Evolutionary conservation across 92 coral and sea anemone species (phyloP), one percentile per base, ranked within the genome.

Genomic region (Actinostola sp.): DNA sequence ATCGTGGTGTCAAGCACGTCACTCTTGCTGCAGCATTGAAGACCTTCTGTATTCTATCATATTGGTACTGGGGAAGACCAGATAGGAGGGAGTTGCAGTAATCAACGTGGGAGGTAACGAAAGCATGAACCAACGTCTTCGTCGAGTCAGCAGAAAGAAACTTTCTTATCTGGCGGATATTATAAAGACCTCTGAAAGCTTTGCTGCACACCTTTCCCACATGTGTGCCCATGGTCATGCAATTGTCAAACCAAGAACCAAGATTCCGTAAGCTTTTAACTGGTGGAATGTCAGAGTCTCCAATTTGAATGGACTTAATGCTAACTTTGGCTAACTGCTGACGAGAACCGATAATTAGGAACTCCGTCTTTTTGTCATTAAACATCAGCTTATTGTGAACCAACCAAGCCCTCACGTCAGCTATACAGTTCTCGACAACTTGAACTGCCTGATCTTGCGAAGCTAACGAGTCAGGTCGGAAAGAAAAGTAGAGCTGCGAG

Each of bases 51-150:
- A 77, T 23, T 19, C 78, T 36, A 63, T 63, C 41, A 8, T 23
- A 66, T 28, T 78, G 83, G 66, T 67, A 61, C 28, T 61, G 42
- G 35, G 78, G 79, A 8, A 76, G 31, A 50, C 88, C 79, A 63
- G 39, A 62, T 3, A 79, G 71, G 31, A 71, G 60, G 19, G 82
- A 62, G 51, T 79, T 72, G 38, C 86, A 73, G 72, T 72, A 85
- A 20, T 79, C 86, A 15, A 84, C 55, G 61, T 64, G 84, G 7
- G 72, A 78, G 7, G 89, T 71, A 32, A 78, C 86, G 51, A 79
- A 66, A 62, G 86, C 82, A 27, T 84, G 89, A 61, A 80, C 55
- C 31, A 85, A 70, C 3, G 77, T 77, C 70, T 81, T 82, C 17
- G 72, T 70, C 3, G 76, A 61, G 2, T 70, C 71, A 1, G 33